phyloP scores from a whole-genome alignment of 1,140 invertebrate species.

The Drosophila pruinosa region DNA sequence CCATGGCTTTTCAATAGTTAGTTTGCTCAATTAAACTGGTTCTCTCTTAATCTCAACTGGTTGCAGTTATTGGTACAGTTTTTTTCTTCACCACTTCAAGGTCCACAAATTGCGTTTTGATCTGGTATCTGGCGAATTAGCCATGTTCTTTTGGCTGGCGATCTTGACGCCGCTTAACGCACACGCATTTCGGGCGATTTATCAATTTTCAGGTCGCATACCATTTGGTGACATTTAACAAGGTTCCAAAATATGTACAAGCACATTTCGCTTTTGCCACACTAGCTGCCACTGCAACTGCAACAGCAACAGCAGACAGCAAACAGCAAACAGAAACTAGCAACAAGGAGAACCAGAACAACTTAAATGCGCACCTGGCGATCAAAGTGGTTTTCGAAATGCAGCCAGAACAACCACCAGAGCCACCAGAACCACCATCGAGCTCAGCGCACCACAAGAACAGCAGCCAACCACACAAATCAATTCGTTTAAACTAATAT shows the following conservation, averaged over 20 bases:
- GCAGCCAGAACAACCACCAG: conserved; percentile 47
- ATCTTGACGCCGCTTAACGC: conserved; percentile 25
- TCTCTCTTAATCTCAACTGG: no score
- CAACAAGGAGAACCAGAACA: conserved; percentile 78
- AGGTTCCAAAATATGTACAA: conserved; percentile 57
- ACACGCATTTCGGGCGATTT: conserved; percentile 74
- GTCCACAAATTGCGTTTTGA: conserved; percentile 47
- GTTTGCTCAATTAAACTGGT: conserved; percentile 34
- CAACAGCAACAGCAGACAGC: conserved; percentile 9
- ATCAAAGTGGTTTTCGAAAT: conserved; percentile 74
- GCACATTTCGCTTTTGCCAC: neutral
- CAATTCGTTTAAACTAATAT: conserved; percentile 17
- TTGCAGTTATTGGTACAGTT: conserved; percentile 45
- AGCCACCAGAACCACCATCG: conserved; percentile 15
- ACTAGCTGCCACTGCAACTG: conserved; percentile 17
- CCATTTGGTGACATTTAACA: conserved; percentile 75
- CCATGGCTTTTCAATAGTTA: neutral
- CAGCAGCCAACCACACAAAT: conserved; percentile 47
- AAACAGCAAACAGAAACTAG: conserved; percentile 43
- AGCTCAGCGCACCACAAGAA: conserved; percentile 36
- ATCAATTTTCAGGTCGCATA: conserved; percentile 77
- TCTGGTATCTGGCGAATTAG: conserved; percentile 61
- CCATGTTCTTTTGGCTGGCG: conserved; percentile 37
- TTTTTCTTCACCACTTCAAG: conserved; percentile 44
- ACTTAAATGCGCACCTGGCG: conserved; percentile 74